Conservation (phyloP, 2,113 vertebrate genomes). For the Hyla sarda region DNA sequence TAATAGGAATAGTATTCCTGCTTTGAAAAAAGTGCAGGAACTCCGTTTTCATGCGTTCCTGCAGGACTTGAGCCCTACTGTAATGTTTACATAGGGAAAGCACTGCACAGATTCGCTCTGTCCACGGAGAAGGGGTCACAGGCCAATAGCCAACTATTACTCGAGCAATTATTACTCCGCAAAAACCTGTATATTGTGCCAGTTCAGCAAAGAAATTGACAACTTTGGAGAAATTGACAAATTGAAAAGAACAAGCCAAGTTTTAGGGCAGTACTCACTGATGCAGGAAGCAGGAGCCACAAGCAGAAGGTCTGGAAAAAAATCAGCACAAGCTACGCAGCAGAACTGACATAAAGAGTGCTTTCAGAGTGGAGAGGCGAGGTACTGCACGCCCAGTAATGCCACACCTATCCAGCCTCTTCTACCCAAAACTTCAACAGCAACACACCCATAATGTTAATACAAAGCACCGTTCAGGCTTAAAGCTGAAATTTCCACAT, state of each 20-base stretch:
- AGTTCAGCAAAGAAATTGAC: too few species aligned
- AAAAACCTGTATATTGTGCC: too few species aligned
- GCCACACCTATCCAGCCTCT: conserved; percentile 21
- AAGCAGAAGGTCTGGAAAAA: not conserved
- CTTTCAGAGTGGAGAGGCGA: not conserved
- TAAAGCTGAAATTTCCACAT: not conserved
- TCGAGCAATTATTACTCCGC: too few species aligned
- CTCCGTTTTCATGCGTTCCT: too few species aligned
- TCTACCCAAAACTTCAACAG: not conserved
- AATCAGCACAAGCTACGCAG: not conserved
- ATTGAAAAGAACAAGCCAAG: too few species aligned
- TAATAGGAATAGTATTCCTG: too few species aligned
- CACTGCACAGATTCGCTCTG: not conserved
- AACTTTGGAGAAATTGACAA: too few species aligned
- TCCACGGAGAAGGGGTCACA: not conserved
- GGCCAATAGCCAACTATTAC: too few species aligned
- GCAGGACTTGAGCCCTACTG: too few species aligned
- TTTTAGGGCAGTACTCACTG: too few species aligned
- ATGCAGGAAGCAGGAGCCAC: not conserved
- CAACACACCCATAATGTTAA: not conserved
- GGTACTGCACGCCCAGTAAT: not conserved
- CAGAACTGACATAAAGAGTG: conserved; percentile 16
- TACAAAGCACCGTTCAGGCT: not conserved
- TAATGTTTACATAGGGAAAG: not conserved
- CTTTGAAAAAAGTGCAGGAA: too few species aligned